Conservation (phyloP, 2,113 vertebrate genomes). For the Pterocles burchelli region DNA sequence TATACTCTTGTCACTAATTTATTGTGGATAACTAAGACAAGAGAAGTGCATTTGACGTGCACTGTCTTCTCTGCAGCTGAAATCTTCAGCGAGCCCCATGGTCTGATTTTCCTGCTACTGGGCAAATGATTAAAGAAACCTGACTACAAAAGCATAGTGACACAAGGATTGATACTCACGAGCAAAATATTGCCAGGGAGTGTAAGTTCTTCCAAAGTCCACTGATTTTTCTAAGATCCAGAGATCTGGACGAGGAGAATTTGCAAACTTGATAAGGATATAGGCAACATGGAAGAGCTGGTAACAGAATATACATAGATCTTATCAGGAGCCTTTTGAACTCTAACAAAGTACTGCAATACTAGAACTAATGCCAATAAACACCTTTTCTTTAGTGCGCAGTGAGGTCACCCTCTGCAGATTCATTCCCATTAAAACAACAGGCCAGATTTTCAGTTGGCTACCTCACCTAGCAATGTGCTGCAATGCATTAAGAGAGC, state of each 20-base stretch:
- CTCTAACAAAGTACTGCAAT: not conserved
- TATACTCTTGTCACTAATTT: not conserved
- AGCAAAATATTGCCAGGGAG: slow-evolving; percentile 95
- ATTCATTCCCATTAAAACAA: not conserved
- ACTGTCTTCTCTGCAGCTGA: not conserved
- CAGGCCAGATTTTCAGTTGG: not conserved
- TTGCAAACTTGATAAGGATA: slow-evolving; percentile 93
- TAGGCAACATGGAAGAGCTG: slow-evolving; percentile 95
- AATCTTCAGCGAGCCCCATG: not conserved
- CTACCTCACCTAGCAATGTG: not conserved
- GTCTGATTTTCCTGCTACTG: not conserved
- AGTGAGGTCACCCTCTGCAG: not conserved
- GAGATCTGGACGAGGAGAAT: slow-evolving; percentile 93
- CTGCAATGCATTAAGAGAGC: not conserved
- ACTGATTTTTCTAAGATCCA: slow-evolving; percentile 92
- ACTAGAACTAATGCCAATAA: not conserved
- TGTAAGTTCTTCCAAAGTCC: slow-evolving; percentile 88
- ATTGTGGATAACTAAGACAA: not conserved
- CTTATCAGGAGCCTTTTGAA: not conserved
- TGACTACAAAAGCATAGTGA: not conserved
- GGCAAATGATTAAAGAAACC: not conserved
- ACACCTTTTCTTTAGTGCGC: not conserved
- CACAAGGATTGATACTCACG: slow-evolving; percentile 78
- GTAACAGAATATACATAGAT: slow-evolving; percentile 53
- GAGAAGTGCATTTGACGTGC: not conserved